Percentiles rank a stretch among this genome's conserved stretches.
These are phyloP conservation scores for Tachysurus fulvidraco DNA, from an alignment of 2,113 vertebrate genomes.

Conservation along the genomic window DNA sequence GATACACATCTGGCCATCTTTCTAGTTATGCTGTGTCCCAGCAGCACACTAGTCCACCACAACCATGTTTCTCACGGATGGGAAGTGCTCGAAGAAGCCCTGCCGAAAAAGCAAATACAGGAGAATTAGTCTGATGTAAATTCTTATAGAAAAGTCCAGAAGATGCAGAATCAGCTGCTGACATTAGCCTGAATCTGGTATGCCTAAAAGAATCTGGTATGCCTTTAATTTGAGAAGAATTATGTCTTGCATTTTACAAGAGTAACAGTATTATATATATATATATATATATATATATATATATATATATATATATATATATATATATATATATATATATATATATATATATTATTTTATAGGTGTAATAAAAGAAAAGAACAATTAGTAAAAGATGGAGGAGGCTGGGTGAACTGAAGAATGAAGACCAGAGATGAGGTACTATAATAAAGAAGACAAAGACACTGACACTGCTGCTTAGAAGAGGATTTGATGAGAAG, in stretches of 20 bases:
- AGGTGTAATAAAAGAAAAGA: neutral
- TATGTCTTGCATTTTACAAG: neutral
- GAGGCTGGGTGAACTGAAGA: neutral
- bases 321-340: no score
- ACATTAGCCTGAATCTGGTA: neutral
- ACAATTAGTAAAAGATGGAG: neutral
- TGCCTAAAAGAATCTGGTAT: neutral
- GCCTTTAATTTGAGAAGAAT: neutral
- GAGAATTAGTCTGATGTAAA: neutral
- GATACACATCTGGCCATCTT: neutral
- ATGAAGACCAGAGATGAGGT: neutral
- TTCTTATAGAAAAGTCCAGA: neutral
- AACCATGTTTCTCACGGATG: conserved; percentile 75
- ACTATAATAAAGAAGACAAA: neutral
- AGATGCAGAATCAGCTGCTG: neutral
- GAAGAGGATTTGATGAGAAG: neutral
- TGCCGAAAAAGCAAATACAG: conserved; percentile 63
- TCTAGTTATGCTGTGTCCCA: neutral
- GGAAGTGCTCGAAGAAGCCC: conserved; percentile 93
- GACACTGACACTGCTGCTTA: neutral
- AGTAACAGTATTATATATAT: no score
- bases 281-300: no score
- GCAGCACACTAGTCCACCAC: conserved; percentile 72
- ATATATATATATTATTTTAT: no score
- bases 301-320: no score